Evolutionary conservation across 2,113 vertebrate species (phyloP), one percentile per base, ranked within the genome.

Genomic region (Myotis lucifugus): DNA sequence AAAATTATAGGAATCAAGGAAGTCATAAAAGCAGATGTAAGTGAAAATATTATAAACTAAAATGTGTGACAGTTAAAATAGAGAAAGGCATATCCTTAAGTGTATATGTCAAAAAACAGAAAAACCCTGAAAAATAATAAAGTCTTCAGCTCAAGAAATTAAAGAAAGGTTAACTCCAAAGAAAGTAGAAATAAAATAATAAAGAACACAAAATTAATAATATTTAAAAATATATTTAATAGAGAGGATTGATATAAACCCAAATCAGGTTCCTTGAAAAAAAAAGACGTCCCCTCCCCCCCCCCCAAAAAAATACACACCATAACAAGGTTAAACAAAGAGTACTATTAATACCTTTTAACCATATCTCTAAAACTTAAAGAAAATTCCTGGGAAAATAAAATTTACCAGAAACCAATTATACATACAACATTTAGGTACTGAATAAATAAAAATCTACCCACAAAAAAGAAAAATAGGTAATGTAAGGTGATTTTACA

Each of bases 351-450:
- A 67, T n/a, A 92, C 82, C 40, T 85, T 94, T 46, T 67, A 77
- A 86, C 18, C 19, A 91, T 52, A 77, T 70, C 34, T 84, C 77
- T 90, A 85, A 83, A 93, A 93, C 32, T 42, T 46, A 61, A 6
- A 93, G 54, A 72, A 29, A 88, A 88, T 90, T 94, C 52, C 27
- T 81, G 54, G 17, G 76, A 93, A 96, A 95, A 85, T 79, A 85
- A 29, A 94, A 85, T 48, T 91, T 85, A 91, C 4, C 34, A 85
- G 54, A 69, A 82, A 27, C 12, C 27, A 92, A 83, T 72, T 46
- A 90, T 1, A 78, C 8, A 37, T 61, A 67, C 42, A 73, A 87
- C 18, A 86, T 64, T 92, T 66, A 85, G 34, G 10, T 88, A 89
- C 0, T 61, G 3, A 84, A 85, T 72, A 64, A 96, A 50, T 91